Evolutionary conservation across 53 echinoderm and acorn worm genomes (phyloP).

Genomic region (Stichopus horrens): DNA sequence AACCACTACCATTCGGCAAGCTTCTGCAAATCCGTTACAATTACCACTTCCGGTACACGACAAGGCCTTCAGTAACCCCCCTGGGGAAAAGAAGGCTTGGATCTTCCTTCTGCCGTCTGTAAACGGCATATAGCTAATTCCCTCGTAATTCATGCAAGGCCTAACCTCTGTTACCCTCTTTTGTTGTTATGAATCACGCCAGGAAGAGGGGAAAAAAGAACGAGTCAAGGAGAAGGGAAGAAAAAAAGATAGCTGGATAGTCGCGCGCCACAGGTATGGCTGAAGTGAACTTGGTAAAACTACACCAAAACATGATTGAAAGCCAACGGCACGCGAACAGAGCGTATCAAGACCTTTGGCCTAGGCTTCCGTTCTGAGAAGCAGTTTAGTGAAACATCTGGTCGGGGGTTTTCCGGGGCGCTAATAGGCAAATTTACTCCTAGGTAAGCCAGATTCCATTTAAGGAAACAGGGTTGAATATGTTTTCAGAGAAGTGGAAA

Average conservation of each 20-base stretch:
- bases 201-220: background rate
- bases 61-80: conserved; percentile 7
- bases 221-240: background rate
- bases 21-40: background rate
- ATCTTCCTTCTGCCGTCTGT: conserved; percentile 5
- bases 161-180: background rate
- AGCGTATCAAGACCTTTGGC: conserved; percentile 25
- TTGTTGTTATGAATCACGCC: conserved; percentile 13
- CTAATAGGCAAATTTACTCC: conserved; percentile 39
- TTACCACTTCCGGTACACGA: conserved; percentile 29
- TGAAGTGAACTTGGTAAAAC: background rate
- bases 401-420: conserved; percentile 40
- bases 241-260: background rate
- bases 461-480: conserved; percentile 21
- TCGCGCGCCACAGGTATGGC: background rate
- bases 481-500: background rate
- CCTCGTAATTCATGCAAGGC: conserved; percentile 16
- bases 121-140: conserved; percentile 10
- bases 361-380: conserved; percentile 17
- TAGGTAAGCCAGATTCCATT: conserved; percentile 19
- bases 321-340: background rate
- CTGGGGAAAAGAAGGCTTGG: background rate
- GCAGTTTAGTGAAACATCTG: conserved; percentile 36
- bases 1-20: too few relatives aligned
- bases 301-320: background rate